Conservation (phyloP, 2,797 vertebrate species). For the Aphelocoma californica region DNA sequence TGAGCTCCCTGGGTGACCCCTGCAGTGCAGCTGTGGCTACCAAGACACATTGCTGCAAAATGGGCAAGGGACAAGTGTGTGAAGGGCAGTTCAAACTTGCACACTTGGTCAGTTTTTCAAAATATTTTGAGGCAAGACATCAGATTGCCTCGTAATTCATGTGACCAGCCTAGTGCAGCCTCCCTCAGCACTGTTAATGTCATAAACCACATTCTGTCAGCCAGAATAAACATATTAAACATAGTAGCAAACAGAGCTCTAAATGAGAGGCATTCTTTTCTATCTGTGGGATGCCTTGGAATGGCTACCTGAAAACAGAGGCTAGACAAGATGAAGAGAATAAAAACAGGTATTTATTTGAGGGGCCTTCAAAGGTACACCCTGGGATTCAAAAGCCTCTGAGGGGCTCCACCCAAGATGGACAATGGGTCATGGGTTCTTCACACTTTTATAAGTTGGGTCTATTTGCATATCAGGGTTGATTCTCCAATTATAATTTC, state of each 20-base stretch:
- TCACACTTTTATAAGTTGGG: too few species aligned
- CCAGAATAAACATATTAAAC: not conserved
- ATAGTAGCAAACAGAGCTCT: not conserved
- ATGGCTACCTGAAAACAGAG: too few species aligned
- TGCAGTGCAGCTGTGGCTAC: not conserved
- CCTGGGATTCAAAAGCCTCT: too few species aligned
- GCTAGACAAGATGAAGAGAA: too few species aligned
- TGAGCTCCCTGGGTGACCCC: not conserved
- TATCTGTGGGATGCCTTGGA: not conserved
- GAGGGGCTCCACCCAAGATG: too few species aligned
- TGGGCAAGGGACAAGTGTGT: not conserved
- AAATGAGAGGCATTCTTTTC: not conserved
- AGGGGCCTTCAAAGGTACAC: too few species aligned
- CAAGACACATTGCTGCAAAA: not conserved
- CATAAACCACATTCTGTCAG: not conserved
- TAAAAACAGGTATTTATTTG: too few species aligned
- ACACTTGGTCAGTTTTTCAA: not conserved
- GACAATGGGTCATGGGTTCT: too few species aligned
- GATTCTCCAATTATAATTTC: too few species aligned
- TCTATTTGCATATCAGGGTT: too few species aligned
- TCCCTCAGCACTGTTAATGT: not conserved
- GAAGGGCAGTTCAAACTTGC: not conserved
- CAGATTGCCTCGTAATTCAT: not conserved
- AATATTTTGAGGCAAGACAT: not conserved
- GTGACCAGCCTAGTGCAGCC: not conserved